These are phyloP conservation scores for Mesaphorura yosii DNA, from an alignment of 1,140 invertebrate genomes.

Conservation along the genomic window DNA sequence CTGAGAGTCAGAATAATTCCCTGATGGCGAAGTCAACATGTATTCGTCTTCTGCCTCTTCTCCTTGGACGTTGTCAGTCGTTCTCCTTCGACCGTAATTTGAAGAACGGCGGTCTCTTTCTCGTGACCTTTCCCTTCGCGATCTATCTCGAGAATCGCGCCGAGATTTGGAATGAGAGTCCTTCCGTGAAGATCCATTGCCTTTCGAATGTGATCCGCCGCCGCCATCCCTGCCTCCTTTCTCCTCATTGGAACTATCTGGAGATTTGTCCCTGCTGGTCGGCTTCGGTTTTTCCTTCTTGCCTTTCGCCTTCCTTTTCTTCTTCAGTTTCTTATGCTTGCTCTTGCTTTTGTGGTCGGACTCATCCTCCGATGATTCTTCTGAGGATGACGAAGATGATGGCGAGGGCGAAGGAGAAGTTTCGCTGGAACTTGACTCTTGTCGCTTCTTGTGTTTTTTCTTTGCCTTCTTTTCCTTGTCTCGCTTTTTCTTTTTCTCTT, in stretches of 20 bases:
- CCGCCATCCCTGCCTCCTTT: not conserved
- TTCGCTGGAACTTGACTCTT: not conserved
- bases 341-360: conserved; percentile 16
- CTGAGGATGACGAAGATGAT: conserved; percentile 11
- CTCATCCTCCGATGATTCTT: conserved; percentile 12
- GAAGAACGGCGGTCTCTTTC: too few relatives aligned
- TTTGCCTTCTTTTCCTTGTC: conserved; percentile 9
- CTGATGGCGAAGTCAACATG: too few relatives aligned
- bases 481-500: conserved; percentile 19
- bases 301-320: conserved; percentile 1
- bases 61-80: too few relatives aligned
- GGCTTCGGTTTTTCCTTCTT: conserved; percentile 12
- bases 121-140: too few relatives aligned
- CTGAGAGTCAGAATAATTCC: conserved; percentile 5
- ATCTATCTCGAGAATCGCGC: too few relatives aligned
- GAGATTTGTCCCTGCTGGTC: conserved; percentile 18
- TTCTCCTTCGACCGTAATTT: not conserved
- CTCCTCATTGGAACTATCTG: conserved; percentile 7
- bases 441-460: conserved; percentile 14
- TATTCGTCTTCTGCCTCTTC: not conserved
- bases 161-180: too few relatives aligned
- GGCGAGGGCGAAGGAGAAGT: not conserved
- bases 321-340: conserved; percentile 25
- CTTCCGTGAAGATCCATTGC: conserved; percentile 1
- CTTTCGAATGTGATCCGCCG: too few relatives aligned